Evolutionary conservation across 2,113 vertebrate species (phyloP), one percentile per base, ranked within the genome.

Genomic region (Oreochromis spilurus): DNA sequence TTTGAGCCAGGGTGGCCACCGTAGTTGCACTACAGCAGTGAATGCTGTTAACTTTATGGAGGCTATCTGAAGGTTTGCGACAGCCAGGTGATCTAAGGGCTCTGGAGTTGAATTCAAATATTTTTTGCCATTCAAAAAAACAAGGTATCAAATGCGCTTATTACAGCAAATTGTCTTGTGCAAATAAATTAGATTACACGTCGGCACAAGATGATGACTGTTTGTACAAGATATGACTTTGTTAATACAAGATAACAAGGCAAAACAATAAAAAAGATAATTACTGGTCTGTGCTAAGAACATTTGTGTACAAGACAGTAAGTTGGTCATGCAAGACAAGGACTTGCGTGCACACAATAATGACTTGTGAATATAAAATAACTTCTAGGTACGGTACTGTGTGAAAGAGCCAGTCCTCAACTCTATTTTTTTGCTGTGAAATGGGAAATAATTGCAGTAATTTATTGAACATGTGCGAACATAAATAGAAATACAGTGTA

Each of bases 1-100:
- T 78, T 54, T 91, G 92, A 50, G 2, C 88, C 88, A 1, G 2
- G 0, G 2, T 89, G 83, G 90, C 91, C 75, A 2, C 95, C 94
- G 94, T 95, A 94, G 48, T 62, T 8, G 6, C 19, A 9, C 45
- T 31, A 77, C 72, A 31, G 26, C 45, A 31, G 26, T 9, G 16
- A 48, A 40, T 5, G 62, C 62, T 67, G 19, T 40, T 40, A 24
- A 40, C 40, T 67, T 67, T 21, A 14, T 40, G 62, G 0, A 21
- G 60, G 3, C 34, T 38, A 5, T 5, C 11, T 7, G 3, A 40
- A 40, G 62, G n/a, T 67, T 67, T 40, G 67, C 21, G 67, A 17
- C 67, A 29, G 21, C 5, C 40, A 26, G 9, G 40, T 72, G 13
- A 29, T 26, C 2, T 72, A 17, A 29, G 24, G 14, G 43, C 40